Percentiles rank a stretch among this genome's conserved stretches.
phyloP scores from a whole-genome alignment of 2,888 invertebrate species.

The Ischnus inquisitorius region DNA sequence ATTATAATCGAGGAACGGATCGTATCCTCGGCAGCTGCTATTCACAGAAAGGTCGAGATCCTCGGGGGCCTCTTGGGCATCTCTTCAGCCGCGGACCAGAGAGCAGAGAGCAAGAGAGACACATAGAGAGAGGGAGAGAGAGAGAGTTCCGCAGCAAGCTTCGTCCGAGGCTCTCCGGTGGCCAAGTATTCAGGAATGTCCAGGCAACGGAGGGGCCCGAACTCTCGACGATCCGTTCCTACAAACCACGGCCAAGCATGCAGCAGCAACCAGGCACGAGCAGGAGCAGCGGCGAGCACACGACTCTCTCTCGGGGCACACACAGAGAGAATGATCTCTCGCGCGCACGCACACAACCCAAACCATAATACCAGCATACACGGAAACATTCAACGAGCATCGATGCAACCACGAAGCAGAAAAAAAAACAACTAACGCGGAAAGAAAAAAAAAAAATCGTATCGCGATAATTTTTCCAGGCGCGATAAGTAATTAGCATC shows the following conservation, averaged over 20 bases:
- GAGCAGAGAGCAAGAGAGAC: no score
- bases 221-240: conserved; percentile 66
- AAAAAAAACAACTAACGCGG: conserved; percentile 4
- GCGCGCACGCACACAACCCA: conserved; percentile 17
- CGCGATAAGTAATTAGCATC: conserved; percentile 20
- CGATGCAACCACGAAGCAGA: conserved; percentile 13
- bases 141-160: not conserved
- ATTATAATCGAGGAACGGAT: conserved; percentile 58
- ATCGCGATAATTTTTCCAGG: not conserved
- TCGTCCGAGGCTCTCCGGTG: conserved; percentile 55
- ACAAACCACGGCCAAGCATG: conserved; percentile 42
- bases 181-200: conserved; percentile 70
- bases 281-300: conserved; percentile 23
- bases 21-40: conserved; percentile 63
- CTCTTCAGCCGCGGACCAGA: not conserved
- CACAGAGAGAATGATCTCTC: conserved; percentile 9
- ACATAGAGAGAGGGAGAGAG: no score
- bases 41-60: conserved; percentile 70
- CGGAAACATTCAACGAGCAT: conserved; percentile 13
- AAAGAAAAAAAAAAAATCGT: conserved; percentile 8
- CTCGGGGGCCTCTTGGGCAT: conserved; percentile 42
- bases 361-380: conserved; percentile 19
- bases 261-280: no score
- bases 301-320: conserved; percentile 4
- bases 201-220: conserved; percentile 70